Percentiles rank a stretch among this genome's conserved stretches.
Evolutionary conservation across 2,888 invertebrate genomes (phyloP).

Genomic region (Perdita meconis): DNA sequence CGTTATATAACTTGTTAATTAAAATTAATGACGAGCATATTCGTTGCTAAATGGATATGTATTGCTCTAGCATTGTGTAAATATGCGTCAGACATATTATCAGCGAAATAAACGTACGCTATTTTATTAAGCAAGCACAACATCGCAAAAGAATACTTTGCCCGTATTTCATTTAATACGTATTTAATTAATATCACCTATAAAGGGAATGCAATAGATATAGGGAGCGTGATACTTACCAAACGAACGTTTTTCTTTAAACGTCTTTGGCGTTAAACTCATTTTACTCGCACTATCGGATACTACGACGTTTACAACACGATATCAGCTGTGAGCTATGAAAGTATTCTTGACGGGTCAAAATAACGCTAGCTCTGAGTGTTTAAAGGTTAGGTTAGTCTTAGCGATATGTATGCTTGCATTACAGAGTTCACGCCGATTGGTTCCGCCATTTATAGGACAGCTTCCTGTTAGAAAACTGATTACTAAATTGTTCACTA

Average conservation of each 20-base stretch:
- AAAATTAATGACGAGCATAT: conserved; percentile 10
- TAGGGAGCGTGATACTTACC: conserved; percentile 69
- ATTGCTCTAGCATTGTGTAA: background rate
- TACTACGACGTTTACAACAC: conserved; percentile 59
- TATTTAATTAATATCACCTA: conserved; percentile 2
- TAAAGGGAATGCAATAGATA: conserved; percentile 9
- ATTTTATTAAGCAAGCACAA: background rate
- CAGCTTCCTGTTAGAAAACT: too few species aligned
- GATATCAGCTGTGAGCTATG: conserved; percentile 53
- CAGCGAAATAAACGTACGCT: conserved; percentile 26
- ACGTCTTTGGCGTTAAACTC: conserved; percentile 76
- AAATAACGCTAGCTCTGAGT: conserved; percentile 58
- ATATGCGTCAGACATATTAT: background rate
- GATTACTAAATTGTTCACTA: too few species aligned
- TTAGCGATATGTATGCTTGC: conserved; percentile 39
- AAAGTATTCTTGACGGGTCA: conserved; percentile 45
- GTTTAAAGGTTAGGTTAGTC: conserved; percentile 48
- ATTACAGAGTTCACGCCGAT: too few species aligned
- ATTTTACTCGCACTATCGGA: conserved; percentile 61
- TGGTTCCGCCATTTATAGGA: too few species aligned
- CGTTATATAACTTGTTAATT: conserved; percentile 31
- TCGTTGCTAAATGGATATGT: background rate
- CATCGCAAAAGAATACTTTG: background rate
- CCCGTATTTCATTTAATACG: conserved; percentile 10
- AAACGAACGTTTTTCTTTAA: conserved; percentile 80